Evolutionary conservation across 1,140 invertebrate species (phyloP), one percentile per base, ranked within the genome.

Genomic region (Lordiphosa mommai): DNA sequence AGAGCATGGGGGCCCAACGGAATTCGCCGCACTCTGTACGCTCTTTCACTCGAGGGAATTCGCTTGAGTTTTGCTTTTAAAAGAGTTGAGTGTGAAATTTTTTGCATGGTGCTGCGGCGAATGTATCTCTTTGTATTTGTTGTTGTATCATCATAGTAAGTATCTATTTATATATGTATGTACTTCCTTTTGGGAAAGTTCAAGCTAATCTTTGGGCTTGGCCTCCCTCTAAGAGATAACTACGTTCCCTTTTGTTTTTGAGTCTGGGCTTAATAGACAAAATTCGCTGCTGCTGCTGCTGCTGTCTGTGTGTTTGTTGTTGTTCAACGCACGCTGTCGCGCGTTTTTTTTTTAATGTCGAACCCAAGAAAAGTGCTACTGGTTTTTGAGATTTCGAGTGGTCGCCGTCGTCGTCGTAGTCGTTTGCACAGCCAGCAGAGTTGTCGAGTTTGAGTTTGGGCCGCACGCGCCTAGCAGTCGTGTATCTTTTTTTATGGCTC

Each of bases 311-410:
- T 23, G 20, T 23, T 17, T 23, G 20, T 23, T 23, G 20, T 20
- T 20, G 17, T 20, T 20, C 10, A 48, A 48, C 32, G 46, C 30
- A 48, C 16, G 32, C 17, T 12, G 40, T 43, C 6, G 40, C 8
- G 16, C 60, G n/a, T 49, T 43, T 64, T 57, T 63, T 70, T 72
- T 58, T 41, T 67, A 71, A 46, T 67, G 72, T 70, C 50, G 57
- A 64, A 67, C 61, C 65, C 51, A 76, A 82, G 76, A 82, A 82
- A 82, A 82, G 66, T 82, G 76, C 76, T 82, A 82, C 76, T 82
- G 76, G 76, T 82, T 79, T 79, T 27, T 79, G 56, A 82, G 71
- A 74, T 82, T 71, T 82, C 69, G 23, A 27, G 23, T 27, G 23
- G 23, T 27, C 20, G 20, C 4, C 20, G 20, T 23, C 23, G 23